Conservation (phyloP, 2,888 invertebrate species). For the Artemia sinica region DNA sequence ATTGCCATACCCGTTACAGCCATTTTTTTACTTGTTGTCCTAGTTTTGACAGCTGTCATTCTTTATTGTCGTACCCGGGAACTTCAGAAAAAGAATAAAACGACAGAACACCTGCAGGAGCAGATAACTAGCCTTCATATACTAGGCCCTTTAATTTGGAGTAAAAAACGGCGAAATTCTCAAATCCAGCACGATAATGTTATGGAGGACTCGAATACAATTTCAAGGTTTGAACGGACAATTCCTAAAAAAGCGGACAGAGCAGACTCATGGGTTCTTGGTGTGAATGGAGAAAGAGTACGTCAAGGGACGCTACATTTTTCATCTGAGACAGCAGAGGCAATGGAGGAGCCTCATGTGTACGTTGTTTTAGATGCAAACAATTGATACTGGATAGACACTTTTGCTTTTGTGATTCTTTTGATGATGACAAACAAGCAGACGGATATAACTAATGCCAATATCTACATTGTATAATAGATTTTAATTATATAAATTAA, state of each 20-base stretch:
- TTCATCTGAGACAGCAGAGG: neutral
- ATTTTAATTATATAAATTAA: too few species aligned
- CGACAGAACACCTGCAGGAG: neutral
- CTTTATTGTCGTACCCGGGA: neutral
- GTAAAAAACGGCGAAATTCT: neutral
- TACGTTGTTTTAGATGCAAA: neutral
- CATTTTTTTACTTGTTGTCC: neutral
- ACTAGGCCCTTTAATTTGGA: neutral
- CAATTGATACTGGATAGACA: too few species aligned
- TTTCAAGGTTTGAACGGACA: neutral
- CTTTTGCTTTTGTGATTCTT: too few species aligned
- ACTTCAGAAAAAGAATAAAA: neutral
- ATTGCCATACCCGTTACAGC: neutral
- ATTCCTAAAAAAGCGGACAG: slow-evolving; percentile 3
- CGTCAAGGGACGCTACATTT: neutral
- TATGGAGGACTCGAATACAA: neutral
- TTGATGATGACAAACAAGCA: too few species aligned
- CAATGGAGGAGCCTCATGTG: neutral
- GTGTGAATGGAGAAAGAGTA: neutral
- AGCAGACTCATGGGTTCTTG: neutral
- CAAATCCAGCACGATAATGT: neutral
- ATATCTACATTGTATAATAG: too few species aligned
- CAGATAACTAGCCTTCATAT: slow-evolving; percentile 2
- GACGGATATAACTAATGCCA: too few species aligned
- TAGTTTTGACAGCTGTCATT: neutral